Base-by-base conservation (phyloP, 2,888 invertebrate genomes). In the Stenichneumon culpator region DNA sequence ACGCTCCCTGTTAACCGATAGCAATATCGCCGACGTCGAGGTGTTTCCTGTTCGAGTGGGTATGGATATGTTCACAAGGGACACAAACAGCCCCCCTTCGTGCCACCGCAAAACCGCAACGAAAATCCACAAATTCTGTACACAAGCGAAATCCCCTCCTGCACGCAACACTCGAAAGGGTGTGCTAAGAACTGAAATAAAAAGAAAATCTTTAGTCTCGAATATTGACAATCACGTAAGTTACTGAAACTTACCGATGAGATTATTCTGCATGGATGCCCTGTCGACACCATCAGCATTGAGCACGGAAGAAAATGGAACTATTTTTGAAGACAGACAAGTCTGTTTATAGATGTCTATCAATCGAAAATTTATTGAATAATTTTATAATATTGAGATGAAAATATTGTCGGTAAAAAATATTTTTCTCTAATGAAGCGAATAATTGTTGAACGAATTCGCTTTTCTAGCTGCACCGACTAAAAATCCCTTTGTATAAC, bases 81-180 rank as follows among this genome's bases (percentile, higher is more conserved):
- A 91, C 89, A 89, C 89, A 90, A 92, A 90, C 92, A 91, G 92
- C 28, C 63, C 91, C 90, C 92, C 87, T 89, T 88, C 87, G 79
- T 84, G 73, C 87, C 89, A 89, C 91, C 91, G 87, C 92, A 90
- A 67, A 54, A 44, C 36, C 72, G 28, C n/a, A 39, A 89, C 89
- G 89, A 89, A 91, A 90, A 89, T 88, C 90, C 79, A 22, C n/a
- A 39, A 60, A 79, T 63, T 47, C 72, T 39, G 65, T 36, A 63
- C 63, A 63, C 63, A 63, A 32, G 32, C 63, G 63, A 63, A 63
- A 25, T 60, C 22, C 14, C 28, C 60, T 39, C 11, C 11, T 60
- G 16, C 14, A 28, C 3, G 5, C 22, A 22, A n/a, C 9, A 9
- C 3, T 22, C 11, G 54, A 19, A 22, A 54, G 22, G 19, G 22